phyloP scores from a whole-genome alignment of 2,888 invertebrate genomes.

The Ormyrus labotus region DNA sequence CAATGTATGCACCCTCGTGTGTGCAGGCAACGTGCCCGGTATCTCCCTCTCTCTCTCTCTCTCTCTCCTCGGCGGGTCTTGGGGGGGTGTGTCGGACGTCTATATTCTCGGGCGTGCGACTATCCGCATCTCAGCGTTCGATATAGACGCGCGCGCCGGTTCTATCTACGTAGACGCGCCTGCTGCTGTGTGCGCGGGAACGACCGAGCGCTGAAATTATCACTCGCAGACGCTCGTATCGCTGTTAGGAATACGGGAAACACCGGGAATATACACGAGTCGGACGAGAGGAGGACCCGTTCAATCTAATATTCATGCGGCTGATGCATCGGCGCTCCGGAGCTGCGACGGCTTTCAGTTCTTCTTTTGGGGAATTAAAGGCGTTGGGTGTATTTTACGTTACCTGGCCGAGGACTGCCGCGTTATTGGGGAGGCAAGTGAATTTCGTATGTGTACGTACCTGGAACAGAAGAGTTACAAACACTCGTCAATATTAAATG shows the following conservation, averaged over 20 bases:
- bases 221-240: slow-evolving; percentile 51
- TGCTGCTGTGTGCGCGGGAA: not conserved
- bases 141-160: not conserved
- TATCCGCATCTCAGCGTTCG: slow-evolving; percentile 40
- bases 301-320: slow-evolving; percentile 46
- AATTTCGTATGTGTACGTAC: slow-evolving; percentile 18
- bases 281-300: not conserved
- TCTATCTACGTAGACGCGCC: not conserved
- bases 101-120: slow-evolving; percentile 54
- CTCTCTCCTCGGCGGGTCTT: slow-evolving; percentile 56
- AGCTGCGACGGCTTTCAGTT: not conserved
- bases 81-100: slow-evolving; percentile 65
- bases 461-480: slow-evolving; percentile 27
- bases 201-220: slow-evolving; percentile 53
- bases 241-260: slow-evolving; percentile 33
- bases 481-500: too few relatives aligned
- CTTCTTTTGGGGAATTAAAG: not conserved
- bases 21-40: slow-evolving; percentile 54
- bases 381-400: not conserved
- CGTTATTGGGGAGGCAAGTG: too few relatives aligned
- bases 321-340: not conserved
- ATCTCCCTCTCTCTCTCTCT: slow-evolving; percentile 57
- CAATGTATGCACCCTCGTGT: slow-evolving; percentile 73
- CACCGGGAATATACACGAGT: not conserved
- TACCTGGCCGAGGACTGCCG: not conserved